These are phyloP conservation scores for Frankliniella fusca DNA, from an alignment of 2,888 invertebrate species.

Conservation along the genomic window DNA sequence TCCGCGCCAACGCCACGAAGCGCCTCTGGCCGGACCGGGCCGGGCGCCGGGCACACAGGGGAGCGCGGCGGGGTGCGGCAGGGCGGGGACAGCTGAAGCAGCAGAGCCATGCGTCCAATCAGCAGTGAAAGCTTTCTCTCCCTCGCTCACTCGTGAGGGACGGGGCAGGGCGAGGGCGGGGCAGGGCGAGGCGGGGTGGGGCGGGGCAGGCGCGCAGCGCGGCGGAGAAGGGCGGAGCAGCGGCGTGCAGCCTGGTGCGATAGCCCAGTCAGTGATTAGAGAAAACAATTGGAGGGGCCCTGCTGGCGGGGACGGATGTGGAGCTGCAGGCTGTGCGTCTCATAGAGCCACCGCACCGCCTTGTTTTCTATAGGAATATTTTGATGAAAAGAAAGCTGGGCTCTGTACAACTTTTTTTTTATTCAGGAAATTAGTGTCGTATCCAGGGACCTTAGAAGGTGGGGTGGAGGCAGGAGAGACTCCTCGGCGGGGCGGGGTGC, in stretches of 20 bases:
- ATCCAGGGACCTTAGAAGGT: too few species aligned
- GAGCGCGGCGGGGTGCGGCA: neutral
- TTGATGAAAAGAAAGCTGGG: too few species aligned
- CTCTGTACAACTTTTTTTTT: too few species aligned
- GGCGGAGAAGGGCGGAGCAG: neutral
- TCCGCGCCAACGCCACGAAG: neutral
- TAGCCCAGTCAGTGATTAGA: neutral
- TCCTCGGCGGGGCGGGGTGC: neutral
- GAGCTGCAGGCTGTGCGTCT: too few species aligned
- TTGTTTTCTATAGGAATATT: too few species aligned
- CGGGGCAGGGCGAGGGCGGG: neutral
- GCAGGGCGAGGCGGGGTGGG: neutral
- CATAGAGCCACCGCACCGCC: too few species aligned
- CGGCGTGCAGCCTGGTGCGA: neutral
- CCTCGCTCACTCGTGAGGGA: neutral
- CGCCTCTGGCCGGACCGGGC: neutral
- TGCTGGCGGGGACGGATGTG: too few species aligned
- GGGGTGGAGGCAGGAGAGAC: neutral
- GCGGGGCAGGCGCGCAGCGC: neutral
- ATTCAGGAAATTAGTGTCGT: too few species aligned
- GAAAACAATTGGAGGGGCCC: too few species aligned
- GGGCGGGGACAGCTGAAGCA: neutral
- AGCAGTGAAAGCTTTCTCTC: neutral
- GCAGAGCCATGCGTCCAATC: neutral
- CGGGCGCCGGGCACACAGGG: neutral